Percentiles rank a stretch among this genome's conserved stretches.
These are phyloP conservation scores for Panulirus ornatus DNA, from an alignment of 1,140 invertebrate genomes.

Conservation along the genomic window DNA sequence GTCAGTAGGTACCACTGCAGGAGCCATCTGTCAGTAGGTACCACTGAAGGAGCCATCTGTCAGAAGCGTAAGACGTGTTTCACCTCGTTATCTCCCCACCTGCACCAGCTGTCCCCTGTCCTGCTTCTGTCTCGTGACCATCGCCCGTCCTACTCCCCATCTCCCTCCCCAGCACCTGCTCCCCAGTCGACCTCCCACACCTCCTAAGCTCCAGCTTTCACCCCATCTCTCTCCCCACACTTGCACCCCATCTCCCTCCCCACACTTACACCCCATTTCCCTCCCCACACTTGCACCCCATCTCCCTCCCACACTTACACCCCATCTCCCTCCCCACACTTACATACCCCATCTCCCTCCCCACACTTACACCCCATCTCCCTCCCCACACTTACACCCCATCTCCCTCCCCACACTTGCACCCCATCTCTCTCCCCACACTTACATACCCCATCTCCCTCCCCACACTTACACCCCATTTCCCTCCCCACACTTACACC, in stretches of 20 bases:
- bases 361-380: too few species aligned
- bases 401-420: too few species aligned
- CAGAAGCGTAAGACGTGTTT: too few species aligned
- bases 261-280: neutral
- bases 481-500: too few species aligned
- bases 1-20: too few species aligned
- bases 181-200: neutral
- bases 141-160: neutral
- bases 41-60: too few species aligned
- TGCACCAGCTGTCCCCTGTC: neutral
- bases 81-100: neutral
- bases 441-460: too few species aligned
- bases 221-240: neutral
- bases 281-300: neutral
- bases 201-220: neutral
- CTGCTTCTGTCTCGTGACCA: neutral
- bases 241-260: neutral
- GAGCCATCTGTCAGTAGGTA: too few species aligned
- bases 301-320: neutral
- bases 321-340: neutral
- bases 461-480: too few species aligned
- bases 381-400: too few species aligned
- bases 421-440: too few species aligned
- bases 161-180: neutral
- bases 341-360: too few species aligned